Evolutionary conservation across 1,140 invertebrate species (phyloP).

Genomic region (Drosophila varians): DNA sequence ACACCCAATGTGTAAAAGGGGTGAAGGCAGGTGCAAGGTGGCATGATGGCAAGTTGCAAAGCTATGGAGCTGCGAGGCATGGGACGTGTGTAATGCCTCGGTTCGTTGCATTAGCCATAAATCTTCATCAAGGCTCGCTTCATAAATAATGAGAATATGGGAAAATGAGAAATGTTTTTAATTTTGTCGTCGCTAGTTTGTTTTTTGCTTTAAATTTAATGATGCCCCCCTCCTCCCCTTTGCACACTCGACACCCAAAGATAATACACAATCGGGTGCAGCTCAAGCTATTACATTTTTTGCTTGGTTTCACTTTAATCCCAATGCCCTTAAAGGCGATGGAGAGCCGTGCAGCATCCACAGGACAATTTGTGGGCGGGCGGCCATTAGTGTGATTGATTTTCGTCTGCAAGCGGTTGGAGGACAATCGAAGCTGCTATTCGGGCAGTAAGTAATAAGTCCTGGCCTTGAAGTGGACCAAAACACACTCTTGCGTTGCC

Average conservation of each 20-base stretch:
- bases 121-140: constrained; percentile 61
- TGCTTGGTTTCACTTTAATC: constrained; percentile 19
- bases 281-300: constrained; percentile 30
- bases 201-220: constrained; percentile 38
- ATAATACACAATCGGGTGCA: neutral
- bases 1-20: neutral
- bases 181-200: constrained; percentile 18
- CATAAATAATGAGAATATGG: constrained; percentile 58
- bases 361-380: neutral
- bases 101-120: constrained; percentile 65
- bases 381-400: constrained; percentile 16
- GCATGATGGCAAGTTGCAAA: neutral
- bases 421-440: neutral
- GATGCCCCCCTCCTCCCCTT: too few relatives aligned
- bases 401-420: neutral
- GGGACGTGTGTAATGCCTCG: constrained; percentile 49
- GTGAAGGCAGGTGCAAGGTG: neutral
- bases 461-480: neutral
- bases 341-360: constrained; percentile 52
- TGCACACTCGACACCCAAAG: neutral
- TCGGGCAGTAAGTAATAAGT: neutral
- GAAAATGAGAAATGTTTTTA: constrained; percentile 35
- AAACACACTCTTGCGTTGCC: neutral
- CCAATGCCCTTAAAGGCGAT: constrained; percentile 36
- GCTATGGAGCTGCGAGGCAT: neutral